phyloP scores from a whole-genome alignment of 2,113 vertebrate genomes.

The Pao palembangensis region DNA sequence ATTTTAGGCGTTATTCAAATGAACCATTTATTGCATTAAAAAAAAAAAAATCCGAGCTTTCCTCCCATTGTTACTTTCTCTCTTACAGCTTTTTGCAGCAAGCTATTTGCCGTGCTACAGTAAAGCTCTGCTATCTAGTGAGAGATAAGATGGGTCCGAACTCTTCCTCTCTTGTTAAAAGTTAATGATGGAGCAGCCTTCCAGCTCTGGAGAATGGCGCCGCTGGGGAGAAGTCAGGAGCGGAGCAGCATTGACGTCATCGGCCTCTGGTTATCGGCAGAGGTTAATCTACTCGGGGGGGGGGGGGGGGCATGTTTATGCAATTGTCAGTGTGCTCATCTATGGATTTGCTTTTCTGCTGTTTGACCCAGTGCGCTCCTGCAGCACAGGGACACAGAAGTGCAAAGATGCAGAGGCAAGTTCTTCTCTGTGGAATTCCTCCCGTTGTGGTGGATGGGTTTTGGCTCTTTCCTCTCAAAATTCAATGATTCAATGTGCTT shows the following conservation, averaged over 20 bases:
- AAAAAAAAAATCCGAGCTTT: neutral
- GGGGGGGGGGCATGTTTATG: constrained; percentile 63
- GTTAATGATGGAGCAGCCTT: constrained; percentile 10
- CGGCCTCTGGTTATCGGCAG: constrained; percentile 58
- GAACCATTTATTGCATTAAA: neutral
- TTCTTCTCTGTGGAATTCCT: constrained; percentile 37
- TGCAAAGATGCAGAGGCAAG: constrained; percentile 29
- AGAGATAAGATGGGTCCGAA: constrained; percentile 17
- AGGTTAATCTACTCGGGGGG: constrained; percentile 70
- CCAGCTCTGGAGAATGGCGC: constrained; percentile 9
- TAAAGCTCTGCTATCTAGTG: constrained; percentile 12
- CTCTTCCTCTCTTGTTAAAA: neutral
- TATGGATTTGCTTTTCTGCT: constrained; percentile 65
- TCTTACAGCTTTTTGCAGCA: neutral
- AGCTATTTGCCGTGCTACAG: neutral
- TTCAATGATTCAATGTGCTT: constrained; percentile 9
- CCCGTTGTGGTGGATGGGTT: constrained; percentile 1
- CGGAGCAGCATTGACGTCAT: constrained; percentile 66
- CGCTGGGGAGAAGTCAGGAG: constrained; percentile 19
- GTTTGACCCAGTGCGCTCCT: constrained; percentile 49
- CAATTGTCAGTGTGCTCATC: constrained; percentile 70
- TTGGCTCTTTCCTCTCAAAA: constrained; percentile 21
- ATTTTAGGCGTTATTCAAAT: no score
- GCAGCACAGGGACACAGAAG: constrained; percentile 43
- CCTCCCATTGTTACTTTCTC: neutral